A percentile compares a stretch with the other conserved stretches of the same genome.
These are phyloP conservation scores for Rosalia funebris DNA, from an alignment of 2,888 invertebrate species.

Conservation along the genomic window DNA sequence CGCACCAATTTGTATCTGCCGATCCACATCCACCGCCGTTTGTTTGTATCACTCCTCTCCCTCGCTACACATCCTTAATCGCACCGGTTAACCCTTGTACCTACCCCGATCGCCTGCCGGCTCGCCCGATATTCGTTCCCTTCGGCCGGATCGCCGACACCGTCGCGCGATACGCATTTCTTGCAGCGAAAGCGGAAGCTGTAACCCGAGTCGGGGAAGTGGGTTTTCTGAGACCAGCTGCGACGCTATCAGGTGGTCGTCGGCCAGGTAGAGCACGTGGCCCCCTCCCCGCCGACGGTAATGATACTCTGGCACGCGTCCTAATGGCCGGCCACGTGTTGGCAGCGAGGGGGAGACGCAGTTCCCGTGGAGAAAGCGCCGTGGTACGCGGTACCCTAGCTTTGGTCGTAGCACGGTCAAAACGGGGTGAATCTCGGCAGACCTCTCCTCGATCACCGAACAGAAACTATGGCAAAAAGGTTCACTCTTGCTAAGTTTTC, in stretches of 20 bases:
- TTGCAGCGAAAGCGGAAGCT: slow-evolving; percentile 40
- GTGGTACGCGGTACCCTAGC: slow-evolving; percentile 3
- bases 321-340: slow-evolving; percentile 49
- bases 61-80: not conserved
- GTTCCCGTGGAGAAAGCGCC: slow-evolving; percentile 7
- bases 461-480: too few species aligned
- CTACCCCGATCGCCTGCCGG: too few species aligned
- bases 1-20: not conserved
- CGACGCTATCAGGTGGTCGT: slow-evolving; percentile 53
- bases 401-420: slow-evolving; percentile 15
- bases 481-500: too few species aligned
- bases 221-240: slow-evolving; percentile 46
- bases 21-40: not conserved
- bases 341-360: slow-evolving; percentile 28
- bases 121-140: not conserved
- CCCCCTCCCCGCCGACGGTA: slow-evolving; percentile 38
- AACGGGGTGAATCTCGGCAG: not conserved
- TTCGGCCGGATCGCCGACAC: not conserved
- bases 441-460: too few species aligned
- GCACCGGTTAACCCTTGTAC: not conserved
- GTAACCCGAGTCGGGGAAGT: slow-evolving; percentile 42
- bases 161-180: slow-evolving; percentile 6
- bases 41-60: not conserved
- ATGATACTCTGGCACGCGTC: slow-evolving; percentile 47
- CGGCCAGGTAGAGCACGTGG: slow-evolving; percentile 52